Base-by-base conservation (phyloP, 1,140 invertebrate species). In the Hyles euphorbiae region DNA sequence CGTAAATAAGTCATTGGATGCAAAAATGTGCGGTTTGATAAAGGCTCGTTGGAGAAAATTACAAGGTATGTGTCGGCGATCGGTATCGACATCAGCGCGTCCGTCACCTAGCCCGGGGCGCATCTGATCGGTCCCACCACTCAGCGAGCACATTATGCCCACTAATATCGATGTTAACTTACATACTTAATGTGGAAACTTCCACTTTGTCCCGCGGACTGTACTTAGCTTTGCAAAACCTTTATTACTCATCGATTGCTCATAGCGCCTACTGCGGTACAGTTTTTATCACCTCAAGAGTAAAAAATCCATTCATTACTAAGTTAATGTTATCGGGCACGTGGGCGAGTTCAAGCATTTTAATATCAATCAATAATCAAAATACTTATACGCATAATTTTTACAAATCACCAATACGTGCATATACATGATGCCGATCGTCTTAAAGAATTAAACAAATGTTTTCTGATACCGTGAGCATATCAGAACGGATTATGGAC, bases 371-470 rank as follows among this genome's bases (percentile, higher is more conserved):
- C 36, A 40, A 40, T 40, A 40, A 5, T 40, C 8, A 40, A 40
- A 40, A 40, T 40, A 40, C 8, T 40, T 5, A 40, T 40, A 3
- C 36, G 36, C 36, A 40, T 51, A 47, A 59, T 63, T 66, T 63
- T 68, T 54, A 71, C 63, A 70, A 70, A 74, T 74, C 63, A 60
- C 61, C 62, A 60, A 56, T 49, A 57, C 55, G 51, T 73, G 34
- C 57, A 61, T 60, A 58, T 63, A 62, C 67, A 73, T 80, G 77
- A 76, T 76, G 68, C 63, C 56, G 64, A 70, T 74, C 73, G 64
- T 63, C 64, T 76, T 77, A 76, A 69, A 68, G 72, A 60, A 73
- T 81, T 81, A 75, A 77, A 81, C 77, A 78, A 77, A 80, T 74
- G 75, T 81, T 82, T 82, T 83, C 69, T 72, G 65, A 72, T 76